These are phyloP conservation scores for Ondatra zibethicus DNA, from an alignment of 2,113 vertebrate genomes.

Conservation along the genomic window DNA sequence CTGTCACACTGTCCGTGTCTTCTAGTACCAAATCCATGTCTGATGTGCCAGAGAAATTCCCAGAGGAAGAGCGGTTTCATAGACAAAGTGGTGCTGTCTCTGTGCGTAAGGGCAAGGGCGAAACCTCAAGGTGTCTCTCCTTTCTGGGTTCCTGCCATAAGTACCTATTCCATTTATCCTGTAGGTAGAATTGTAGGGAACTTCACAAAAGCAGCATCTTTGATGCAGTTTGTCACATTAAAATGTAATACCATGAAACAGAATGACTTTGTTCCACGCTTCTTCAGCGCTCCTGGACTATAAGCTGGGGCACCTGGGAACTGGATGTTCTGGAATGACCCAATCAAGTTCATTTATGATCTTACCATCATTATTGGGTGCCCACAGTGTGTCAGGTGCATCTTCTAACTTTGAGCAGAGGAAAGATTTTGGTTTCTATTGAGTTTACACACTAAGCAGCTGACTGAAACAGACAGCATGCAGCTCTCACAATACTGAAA, in stretches of 20 bases:
- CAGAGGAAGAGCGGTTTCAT: background rate
- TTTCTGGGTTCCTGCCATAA: background rate
- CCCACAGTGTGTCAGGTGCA: background rate
- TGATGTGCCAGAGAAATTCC: background rate
- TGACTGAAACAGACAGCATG: background rate
- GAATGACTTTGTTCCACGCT: background rate
- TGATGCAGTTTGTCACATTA: background rate
- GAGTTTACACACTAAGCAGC: background rate
- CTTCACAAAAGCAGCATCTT: background rate
- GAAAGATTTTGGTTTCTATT: background rate
- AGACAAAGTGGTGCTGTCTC: background rate
- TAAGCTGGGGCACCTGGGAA: background rate
- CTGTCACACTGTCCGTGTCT: background rate
- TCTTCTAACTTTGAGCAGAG: background rate
- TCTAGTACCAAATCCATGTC: background rate
- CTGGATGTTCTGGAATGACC: background rate
- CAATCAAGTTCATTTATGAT: background rate
- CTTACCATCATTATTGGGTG: background rate
- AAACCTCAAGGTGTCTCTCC: background rate
- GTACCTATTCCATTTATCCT: background rate
- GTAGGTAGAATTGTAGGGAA: background rate
- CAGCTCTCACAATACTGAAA: background rate
- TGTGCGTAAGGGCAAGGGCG: background rate
- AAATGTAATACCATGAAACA: background rate
- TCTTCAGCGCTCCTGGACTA: background rate